These are phyloP conservation scores for Pimpla rufipes DNA, from an alignment of 2,888 invertebrate genomes.

Conservation along the genomic window DNA sequence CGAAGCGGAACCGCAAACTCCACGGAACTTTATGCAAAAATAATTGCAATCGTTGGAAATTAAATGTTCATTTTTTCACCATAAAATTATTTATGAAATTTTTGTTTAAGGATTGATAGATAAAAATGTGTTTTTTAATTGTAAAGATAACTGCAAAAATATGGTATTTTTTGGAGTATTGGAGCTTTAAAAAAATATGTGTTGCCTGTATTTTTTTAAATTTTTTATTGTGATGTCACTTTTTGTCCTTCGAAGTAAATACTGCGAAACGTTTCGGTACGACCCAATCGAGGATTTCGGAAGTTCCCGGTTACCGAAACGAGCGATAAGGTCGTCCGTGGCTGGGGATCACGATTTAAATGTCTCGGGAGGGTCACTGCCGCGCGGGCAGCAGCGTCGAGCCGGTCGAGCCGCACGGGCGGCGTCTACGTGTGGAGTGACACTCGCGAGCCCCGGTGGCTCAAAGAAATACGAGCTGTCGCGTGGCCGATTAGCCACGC, in stretches of 20 bases:
- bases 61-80: no score
- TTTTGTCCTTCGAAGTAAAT: no score
- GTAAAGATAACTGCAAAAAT: no score
- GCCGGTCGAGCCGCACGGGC: neutral
- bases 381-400: conserved; percentile 16
- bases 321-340: neutral
- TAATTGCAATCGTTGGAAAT: no score
- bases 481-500: conserved; percentile 62
- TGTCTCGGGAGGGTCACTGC: conserved; percentile 26
- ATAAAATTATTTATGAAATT: no score
- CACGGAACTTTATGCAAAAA: no score
- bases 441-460: conserved; percentile 35
- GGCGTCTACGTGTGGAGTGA: neutral
- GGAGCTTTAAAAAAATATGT: no score
- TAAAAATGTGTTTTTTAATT: no score
- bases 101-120: no score
- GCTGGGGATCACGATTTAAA: conserved; percentile 15
- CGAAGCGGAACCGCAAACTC: no score
- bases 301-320: neutral
- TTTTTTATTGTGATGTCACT: neutral
- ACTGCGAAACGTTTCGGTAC: neutral
- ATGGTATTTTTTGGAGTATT: no score
- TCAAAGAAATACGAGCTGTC: conserved; percentile 60
- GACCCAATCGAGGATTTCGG: neutral
- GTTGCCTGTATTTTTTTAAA: no score